phyloP scores from a whole-genome alignment of 2,113 vertebrate genomes.

The Paralichthys olivaceus region DNA sequence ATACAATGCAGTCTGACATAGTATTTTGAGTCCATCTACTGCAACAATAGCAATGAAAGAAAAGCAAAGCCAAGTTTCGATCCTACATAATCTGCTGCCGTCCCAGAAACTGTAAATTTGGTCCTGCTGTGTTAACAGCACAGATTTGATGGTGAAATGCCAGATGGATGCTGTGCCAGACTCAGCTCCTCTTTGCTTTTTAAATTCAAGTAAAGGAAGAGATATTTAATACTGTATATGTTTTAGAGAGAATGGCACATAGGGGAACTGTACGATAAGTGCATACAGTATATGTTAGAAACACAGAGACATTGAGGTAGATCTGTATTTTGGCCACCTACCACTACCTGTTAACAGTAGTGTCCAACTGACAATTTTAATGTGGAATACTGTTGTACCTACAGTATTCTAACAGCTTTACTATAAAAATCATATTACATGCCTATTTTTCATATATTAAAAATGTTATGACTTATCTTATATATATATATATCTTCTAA shows the following conservation, averaged over 20 bases:
- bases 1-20: neutral
- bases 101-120: constrained; percentile 25
- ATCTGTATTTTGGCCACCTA: neutral
- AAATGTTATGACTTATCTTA: no score
- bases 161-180: constrained; percentile 43
- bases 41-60: constrained; percentile 1
- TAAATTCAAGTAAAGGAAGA: constrained; percentile 33
- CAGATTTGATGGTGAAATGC: constrained; percentile 68
- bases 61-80: constrained; percentile 9
- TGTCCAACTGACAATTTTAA: no score
- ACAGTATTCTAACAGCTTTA: no score
- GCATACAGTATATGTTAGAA: neutral
- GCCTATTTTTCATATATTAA: no score
- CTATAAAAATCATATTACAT: no score
- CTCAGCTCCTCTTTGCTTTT: constrained; percentile 41
- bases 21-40: neutral
- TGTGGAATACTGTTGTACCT: no score
- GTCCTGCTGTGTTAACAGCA: constrained; percentile 61
- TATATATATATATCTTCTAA: no score
- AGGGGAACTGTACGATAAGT: no score
- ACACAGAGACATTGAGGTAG: neutral
- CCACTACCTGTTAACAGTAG: no score
- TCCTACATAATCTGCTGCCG: neutral
- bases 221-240: neutral
- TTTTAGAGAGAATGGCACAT: neutral